A percentile compares a stretch with the other conserved stretches of the same genome.
Evolutionary conservation across 2,888 invertebrate species (phyloP).

Genomic region (Petrolisthes manimaculis): DNA sequence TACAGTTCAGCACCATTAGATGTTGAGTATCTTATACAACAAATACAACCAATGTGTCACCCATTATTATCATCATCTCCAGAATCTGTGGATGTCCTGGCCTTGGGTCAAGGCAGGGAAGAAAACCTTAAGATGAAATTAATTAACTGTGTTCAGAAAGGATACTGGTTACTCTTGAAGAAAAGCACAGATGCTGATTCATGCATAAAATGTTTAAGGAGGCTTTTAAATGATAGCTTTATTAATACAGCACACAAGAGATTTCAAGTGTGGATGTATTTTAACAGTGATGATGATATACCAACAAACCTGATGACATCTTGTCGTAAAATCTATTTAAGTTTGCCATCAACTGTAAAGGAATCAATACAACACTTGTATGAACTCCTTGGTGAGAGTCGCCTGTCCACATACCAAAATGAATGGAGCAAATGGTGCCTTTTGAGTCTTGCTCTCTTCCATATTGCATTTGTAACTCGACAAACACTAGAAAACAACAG

Average conservation of each 20-base stretch:
- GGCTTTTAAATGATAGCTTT: slow-evolving; percentile 21
- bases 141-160: slow-evolving; percentile 44
- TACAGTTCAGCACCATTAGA: slow-evolving; percentile 49
- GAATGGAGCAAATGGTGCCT: slow-evolving; percentile 58
- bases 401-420: slow-evolving; percentile 41
- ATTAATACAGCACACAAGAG: slow-evolving; percentile 46
- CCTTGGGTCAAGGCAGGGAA: slow-evolving; percentile 50
- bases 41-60: slow-evolving; percentile 54
- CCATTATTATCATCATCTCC: slow-evolving; percentile 47
- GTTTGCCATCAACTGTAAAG: slow-evolving; percentile 47
- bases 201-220: slow-evolving; percentile 37
- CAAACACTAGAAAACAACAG: slow-evolving; percentile 52
- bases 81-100: slow-evolving; percentile 46
- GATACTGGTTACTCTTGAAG: slow-evolving; percentile 59
- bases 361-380: slow-evolving; percentile 50
- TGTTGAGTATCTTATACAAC: slow-evolving; percentile 39
- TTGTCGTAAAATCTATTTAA: slow-evolving; percentile 47
- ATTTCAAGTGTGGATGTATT: slow-evolving; percentile 61
- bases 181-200: slow-evolving; percentile 25
- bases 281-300: slow-evolving; percentile 33
- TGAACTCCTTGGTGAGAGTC: slow-evolving; percentile 52
- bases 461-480: slow-evolving; percentile 54
- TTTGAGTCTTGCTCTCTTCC: slow-evolving; percentile 52
- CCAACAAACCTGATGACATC: slow-evolving; percentile 37
- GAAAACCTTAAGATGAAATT: slow-evolving; percentile 38